Conservation (phyloP, 2,113 vertebrate genomes). For the Rhizomys pruinosus region DNA sequence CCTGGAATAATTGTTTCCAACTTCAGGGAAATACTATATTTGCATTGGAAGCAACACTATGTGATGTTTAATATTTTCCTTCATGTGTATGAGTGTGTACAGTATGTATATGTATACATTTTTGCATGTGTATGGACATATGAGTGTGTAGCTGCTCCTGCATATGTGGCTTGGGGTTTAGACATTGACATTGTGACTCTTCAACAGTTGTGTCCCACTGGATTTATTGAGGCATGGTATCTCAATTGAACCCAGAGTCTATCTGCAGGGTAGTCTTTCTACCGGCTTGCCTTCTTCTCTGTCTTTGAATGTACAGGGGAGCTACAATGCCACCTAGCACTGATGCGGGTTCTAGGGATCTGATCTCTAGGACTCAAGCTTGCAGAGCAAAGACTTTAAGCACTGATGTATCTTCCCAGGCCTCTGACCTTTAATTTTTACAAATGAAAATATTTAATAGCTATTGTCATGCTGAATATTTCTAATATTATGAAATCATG, state of each 20-base stretch:
- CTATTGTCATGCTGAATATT: too few species aligned
- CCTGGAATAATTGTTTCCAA: slow-evolving; percentile 66
- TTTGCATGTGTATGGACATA: background rate
- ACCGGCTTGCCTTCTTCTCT: too few species aligned
- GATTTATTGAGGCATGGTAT: background rate
- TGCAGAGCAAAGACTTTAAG: too few species aligned
- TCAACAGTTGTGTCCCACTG: background rate
- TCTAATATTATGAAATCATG: too few species aligned
- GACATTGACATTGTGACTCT: background rate
- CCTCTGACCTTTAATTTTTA: too few species aligned
- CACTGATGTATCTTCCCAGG: too few species aligned
- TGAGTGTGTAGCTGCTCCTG: background rate
- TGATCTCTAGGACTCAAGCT: too few species aligned
- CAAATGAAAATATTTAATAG: too few species aligned
- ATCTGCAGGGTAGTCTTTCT: too few species aligned
- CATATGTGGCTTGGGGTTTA: background rate
- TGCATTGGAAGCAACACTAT: slow-evolving; percentile 73
- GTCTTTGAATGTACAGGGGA: too few species aligned
- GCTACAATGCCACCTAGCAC: too few species aligned
- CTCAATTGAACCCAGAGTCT: background rate
- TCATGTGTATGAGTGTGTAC: background rate
- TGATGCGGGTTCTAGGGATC: too few species aligned
- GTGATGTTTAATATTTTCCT: slow-evolving; percentile 66
- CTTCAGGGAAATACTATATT: slow-evolving; percentile 69
- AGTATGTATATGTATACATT: background rate